These are phyloP conservation scores for Bombus cullumanus DNA, from an alignment of 1,140 invertebrate species.

Conservation along the genomic window DNA sequence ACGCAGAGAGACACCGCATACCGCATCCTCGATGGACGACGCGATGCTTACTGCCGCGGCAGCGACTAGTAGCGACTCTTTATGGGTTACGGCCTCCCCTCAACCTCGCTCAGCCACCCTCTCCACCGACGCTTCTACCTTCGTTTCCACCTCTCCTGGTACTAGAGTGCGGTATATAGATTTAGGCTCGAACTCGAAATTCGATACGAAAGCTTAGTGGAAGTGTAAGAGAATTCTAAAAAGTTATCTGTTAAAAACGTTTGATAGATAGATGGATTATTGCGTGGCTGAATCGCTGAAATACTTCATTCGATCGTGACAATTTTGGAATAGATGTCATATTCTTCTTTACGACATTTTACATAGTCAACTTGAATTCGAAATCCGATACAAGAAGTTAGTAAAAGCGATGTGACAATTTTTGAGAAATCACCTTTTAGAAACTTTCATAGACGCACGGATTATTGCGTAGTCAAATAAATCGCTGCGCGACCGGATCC, in stretches of 20 bases:
- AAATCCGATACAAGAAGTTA: not conserved
- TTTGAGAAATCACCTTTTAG: not conserved
- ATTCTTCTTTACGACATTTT: not conserved
- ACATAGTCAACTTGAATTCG: not conserved
- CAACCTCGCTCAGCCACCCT: not conserved
- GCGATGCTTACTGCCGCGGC: constrained; percentile 63
- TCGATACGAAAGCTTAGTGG: not conserved
- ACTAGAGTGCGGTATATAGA: not conserved
- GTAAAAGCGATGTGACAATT: not conserved
- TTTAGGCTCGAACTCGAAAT: not conserved
- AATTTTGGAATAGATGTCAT: not conserved
- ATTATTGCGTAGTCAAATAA: not conserved
- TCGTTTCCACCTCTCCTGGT: not conserved
- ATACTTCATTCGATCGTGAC: not conserved
- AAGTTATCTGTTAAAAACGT: not conserved
- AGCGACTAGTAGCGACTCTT: constrained; percentile 52
- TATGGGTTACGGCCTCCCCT: constrained; percentile 52
- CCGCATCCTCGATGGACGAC: constrained; percentile 55
- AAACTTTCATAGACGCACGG: not conserved
- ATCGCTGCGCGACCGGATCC: not conserved
- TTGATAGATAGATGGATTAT: not conserved
- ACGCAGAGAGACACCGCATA: constrained; percentile 14
- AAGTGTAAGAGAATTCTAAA: not conserved
- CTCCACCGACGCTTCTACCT: not conserved
- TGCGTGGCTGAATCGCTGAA: not conserved